These are phyloP conservation scores for Pogonomyrmex californicus DNA, from an alignment of 1,140 invertebrate genomes.

Conservation along the genomic window DNA sequence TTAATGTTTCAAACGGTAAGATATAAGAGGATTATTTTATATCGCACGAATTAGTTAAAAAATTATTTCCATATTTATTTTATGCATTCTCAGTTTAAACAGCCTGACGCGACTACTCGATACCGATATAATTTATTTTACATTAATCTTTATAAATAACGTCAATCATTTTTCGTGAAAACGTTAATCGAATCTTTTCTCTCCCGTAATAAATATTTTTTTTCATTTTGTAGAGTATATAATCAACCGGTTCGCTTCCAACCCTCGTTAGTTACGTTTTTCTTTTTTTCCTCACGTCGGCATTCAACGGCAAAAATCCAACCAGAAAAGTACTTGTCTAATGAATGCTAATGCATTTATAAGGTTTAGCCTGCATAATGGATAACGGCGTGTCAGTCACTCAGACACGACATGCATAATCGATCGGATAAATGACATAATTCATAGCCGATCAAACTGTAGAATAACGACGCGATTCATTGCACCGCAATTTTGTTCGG, in stretches of 20 bases:
- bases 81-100: conserved; percentile 7
- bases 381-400: conserved; percentile 10
- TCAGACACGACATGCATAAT: conserved; percentile 33
- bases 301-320: not conserved
- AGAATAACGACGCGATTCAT: conserved; percentile 28
- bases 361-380: not conserved
- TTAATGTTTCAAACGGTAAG: not conserved
- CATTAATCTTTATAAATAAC: not conserved
- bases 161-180: not conserved
- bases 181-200: not conserved
- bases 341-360: conserved; percentile 14
- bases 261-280: not conserved
- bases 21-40: not conserved
- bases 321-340: conserved; percentile 5
- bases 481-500: conserved; percentile 45
- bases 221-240: conserved; percentile 5
- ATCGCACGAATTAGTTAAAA: conserved; percentile 5
- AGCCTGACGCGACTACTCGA: not conserved
- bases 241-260: not conserved
- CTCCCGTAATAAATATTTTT: not conserved
- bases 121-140: not conserved
- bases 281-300: not conserved
- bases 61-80: not conserved
- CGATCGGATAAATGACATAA: conserved; percentile 59
- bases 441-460: conserved; percentile 46